A percentile compares a stretch with the other conserved stretches of the same genome.
Conservation (phyloP, 2,113 vertebrate species). For the Oreotrochilus melanogaster region DNA sequence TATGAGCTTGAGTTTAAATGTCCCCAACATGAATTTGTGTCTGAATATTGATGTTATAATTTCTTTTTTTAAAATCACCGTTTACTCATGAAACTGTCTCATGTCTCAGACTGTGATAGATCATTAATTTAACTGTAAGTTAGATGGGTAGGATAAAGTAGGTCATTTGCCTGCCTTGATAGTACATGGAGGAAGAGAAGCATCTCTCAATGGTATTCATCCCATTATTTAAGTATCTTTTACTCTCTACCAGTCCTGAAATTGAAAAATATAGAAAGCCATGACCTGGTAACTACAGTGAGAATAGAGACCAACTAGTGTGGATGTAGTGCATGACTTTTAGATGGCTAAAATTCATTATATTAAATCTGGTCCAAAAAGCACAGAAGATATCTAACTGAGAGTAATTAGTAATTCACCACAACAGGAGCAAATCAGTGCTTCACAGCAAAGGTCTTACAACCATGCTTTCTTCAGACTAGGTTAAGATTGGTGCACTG, state of each 20-base stretch:
- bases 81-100: not conserved
- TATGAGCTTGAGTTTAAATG: slow-evolving; percentile 10
- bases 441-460: not conserved
- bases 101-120: not conserved
- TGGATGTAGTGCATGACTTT: not conserved
- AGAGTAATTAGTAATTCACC: not conserved
- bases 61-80: not conserved
- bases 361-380: not conserved
- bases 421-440: not conserved
- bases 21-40: slow-evolving; percentile 12
- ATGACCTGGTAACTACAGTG: not conserved
- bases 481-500: not conserved
- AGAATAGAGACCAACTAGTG: not conserved
- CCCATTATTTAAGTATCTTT: not conserved
- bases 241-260: not conserved
- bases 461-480: not conserved
- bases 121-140: not conserved
- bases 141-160: not conserved
- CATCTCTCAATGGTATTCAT: not conserved
- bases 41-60: not conserved
- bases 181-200: not conserved
- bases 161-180: not conserved
- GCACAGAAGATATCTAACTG: not conserved
- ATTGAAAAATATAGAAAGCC: not conserved
- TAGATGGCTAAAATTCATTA: not conserved